phyloP scores from a whole-genome alignment of 2,113 vertebrate species.

The Capreolus pygargus region DNA sequence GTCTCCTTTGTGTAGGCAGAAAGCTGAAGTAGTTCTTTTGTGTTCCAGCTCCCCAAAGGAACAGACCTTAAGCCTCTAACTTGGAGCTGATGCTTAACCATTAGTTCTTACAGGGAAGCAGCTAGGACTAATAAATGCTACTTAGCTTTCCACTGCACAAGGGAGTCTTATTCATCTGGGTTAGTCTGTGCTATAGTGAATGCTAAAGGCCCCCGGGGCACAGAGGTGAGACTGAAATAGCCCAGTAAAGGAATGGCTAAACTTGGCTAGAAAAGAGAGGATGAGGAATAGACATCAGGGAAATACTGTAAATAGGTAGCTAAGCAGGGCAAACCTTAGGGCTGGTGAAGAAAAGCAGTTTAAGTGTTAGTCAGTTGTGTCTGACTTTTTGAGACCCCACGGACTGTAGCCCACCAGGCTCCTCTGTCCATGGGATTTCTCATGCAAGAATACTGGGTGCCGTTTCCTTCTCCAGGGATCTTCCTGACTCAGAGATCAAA shows the following conservation, averaged over 20 bases:
- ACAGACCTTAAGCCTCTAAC: neutral
- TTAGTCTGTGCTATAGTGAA: neutral
- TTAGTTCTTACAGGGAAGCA: neutral
- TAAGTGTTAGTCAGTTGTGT: neutral
- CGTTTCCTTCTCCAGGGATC: neutral
- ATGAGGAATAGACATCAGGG: neutral
- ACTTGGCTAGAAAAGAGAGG: conserved; percentile 8
- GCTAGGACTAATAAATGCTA: neutral
- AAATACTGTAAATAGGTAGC: conserved; percentile 19
- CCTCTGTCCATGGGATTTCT: neutral
- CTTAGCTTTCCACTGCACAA: conserved; percentile 13
- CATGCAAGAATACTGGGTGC: neutral
- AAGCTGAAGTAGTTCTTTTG: neutral
- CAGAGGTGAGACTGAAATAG: neutral
- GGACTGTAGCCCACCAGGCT: neutral
- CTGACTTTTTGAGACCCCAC: neutral
- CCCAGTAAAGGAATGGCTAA: neutral
- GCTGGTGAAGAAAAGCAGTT: neutral
- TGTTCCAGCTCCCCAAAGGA: neutral
- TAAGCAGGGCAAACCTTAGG: neutral
- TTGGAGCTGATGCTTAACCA: neutral
- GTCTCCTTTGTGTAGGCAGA: conserved; percentile 9
- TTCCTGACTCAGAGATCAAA: neutral
- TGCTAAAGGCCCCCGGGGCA: neutral
- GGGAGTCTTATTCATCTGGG: neutral